phyloP scores from a whole-genome alignment of 1,140 invertebrate species.

The Protaetia brevitarsis region DNA sequence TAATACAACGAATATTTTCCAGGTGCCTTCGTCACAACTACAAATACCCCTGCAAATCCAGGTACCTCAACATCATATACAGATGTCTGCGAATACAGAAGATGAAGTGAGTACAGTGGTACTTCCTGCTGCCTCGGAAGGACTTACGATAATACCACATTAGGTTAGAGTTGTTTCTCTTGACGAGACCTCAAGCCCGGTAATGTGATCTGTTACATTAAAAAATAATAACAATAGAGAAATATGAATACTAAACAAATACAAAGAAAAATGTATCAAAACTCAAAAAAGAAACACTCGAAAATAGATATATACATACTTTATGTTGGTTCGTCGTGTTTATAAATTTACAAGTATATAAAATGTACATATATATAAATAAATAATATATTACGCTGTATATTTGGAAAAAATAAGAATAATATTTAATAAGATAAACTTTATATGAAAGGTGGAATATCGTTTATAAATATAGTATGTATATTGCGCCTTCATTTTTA shows the following conservation, averaged over 20 bases:
- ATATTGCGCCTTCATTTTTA: too few species aligned
- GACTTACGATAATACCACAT: slow-evolving; percentile 42
- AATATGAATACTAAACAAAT: too few species aligned
- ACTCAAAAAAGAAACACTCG: neutral
- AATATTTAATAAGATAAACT: neutral
- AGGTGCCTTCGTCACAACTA: slow-evolving; percentile 47
- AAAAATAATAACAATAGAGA: neutral
- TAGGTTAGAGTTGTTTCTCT: slow-evolving; percentile 1
- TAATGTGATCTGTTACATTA: slow-evolving; percentile 13
- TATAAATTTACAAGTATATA: neutral
- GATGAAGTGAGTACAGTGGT: slow-evolving; percentile 53
- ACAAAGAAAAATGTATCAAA: too few species aligned
- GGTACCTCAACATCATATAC: slow-evolving; percentile 48
- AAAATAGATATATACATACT: neutral
- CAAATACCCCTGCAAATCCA: slow-evolving; percentile 49
- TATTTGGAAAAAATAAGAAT: neutral
- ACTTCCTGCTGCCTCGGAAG: slow-evolving; percentile 54
- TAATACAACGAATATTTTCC: slow-evolving; percentile 29
- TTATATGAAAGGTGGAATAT: neutral
- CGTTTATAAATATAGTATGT: neutral
- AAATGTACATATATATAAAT: slow-evolving; percentile 2
- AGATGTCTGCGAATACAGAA: slow-evolving; percentile 36
- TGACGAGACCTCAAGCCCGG: neutral
- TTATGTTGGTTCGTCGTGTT: neutral
- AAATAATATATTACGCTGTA: slow-evolving; percentile 7